Conservation (phyloP, 2,113 vertebrate species). For the Megaleporinus macrocephalus region DNA sequence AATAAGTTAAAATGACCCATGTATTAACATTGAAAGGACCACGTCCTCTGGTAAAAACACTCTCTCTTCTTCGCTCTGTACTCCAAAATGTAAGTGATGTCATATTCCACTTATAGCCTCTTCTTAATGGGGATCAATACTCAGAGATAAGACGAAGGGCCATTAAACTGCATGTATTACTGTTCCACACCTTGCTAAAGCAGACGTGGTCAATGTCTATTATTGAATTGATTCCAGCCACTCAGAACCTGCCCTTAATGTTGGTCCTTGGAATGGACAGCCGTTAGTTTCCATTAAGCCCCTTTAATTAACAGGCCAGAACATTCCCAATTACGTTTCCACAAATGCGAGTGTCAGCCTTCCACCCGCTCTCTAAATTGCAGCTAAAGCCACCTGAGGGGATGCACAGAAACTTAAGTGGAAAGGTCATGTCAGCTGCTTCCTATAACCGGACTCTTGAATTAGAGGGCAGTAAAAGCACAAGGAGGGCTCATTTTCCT, state of each 20-base stretch:
- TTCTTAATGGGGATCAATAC: neutral
- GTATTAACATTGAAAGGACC: too few species aligned
- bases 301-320: constrained; percentile 54
- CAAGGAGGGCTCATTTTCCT: neutral
- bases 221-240: neutral
- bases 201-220: constrained; percentile 3
- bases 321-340: constrained; percentile 31
- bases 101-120: neutral
- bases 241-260: neutral
- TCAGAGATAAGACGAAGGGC: constrained; percentile 11
- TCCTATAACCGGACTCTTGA: constrained; percentile 6
- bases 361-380: constrained; percentile 31
- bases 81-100: neutral
- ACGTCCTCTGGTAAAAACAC: neutral
- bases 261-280: neutral
- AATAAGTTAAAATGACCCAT: too few species aligned
- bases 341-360: constrained; percentile 26
- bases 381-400: constrained; percentile 51
- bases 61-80: constrained; percentile 7
- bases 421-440: constrained; percentile 56
- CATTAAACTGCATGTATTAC: neutral
- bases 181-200: constrained; percentile 31
- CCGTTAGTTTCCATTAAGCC: constrained; percentile 32
- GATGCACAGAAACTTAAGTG: constrained; percentile 24
- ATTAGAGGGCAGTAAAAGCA: neutral